These are phyloP conservation scores for Rhineura floridana DNA, from an alignment of 2,113 vertebrate genomes.

Conservation along the genomic window DNA sequence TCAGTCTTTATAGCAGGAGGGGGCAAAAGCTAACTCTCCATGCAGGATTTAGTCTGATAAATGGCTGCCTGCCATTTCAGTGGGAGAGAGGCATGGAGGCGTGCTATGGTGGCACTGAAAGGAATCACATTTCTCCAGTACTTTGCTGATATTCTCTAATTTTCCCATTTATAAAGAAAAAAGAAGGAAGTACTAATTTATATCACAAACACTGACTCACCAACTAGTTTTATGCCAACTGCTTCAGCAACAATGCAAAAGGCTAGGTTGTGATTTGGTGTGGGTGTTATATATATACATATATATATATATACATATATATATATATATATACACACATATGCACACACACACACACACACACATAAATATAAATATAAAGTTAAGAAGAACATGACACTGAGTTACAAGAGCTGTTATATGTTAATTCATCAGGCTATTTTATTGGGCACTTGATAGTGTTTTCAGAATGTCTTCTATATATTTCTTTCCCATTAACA, in stretches of 20 bases:
- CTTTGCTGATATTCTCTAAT: background rate
- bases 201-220: background rate
- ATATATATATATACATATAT: conserved; percentile 23
- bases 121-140: background rate
- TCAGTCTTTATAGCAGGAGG: background rate
- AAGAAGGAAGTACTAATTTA: conserved; percentile 21
- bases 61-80: background rate
- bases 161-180: background rate
- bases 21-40: background rate
- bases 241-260: conserved; percentile 46
- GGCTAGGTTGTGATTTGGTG: background rate
- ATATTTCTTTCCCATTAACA: conserved; percentile 63
- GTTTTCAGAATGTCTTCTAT: conserved; percentile 60
- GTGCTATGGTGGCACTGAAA: background rate
- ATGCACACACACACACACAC: too few relatives aligned
- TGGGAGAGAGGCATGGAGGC: fast-evolving
- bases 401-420: conserved; percentile 56
- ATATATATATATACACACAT: too few relatives aligned
- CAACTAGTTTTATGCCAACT: background rate
- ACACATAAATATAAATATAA: too few relatives aligned
- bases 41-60: background rate
- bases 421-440: conserved; percentile 62
- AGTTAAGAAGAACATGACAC: conserved; percentile 63
- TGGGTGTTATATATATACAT: too few relatives aligned
- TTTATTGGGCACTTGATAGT: conserved; percentile 66